Evolutionary conservation across 2,888 invertebrate genomes (phyloP).

Genomic region (Ferrisia virgata): DNA sequence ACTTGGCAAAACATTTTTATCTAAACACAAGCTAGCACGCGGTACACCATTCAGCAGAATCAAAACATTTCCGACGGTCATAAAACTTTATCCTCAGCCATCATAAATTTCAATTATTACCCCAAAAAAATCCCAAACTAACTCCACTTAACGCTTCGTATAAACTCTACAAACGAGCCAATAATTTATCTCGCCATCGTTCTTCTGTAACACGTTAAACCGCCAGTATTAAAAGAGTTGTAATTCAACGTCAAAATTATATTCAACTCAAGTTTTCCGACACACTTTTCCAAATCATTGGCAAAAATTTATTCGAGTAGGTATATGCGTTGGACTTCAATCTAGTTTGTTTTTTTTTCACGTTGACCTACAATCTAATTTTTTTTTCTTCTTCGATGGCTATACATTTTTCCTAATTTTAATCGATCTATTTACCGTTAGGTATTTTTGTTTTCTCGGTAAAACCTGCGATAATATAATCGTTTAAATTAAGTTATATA

Average conservation of each 20-base stretch:
- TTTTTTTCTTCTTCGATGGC: too few species aligned
- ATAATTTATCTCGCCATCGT: constrained; percentile 2
- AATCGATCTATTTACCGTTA: neutral
- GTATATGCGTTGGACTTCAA: neutral
- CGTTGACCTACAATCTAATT: neutral
- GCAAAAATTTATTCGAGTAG: neutral
- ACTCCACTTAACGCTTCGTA: constrained; percentile 20
- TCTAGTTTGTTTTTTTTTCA: neutral
- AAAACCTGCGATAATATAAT: neutral
- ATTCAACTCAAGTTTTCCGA: neutral
- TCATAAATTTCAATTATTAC: constrained; percentile 20
- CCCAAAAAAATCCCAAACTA: constrained; percentile 7
- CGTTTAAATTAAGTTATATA: neutral
- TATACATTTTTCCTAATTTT: neutral
- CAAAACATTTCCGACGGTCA: neutral
- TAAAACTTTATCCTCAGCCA: constrained; percentile 9
- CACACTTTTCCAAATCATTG: neutral
- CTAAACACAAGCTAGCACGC: neutral
- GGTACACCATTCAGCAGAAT: neutral
- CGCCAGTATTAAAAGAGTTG: neutral
- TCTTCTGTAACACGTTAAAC: neutral
- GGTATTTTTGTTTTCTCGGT: neutral
- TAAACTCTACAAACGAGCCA: neutral
- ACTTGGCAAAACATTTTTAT: neutral
- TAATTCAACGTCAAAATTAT: constrained; percentile 2